Conservation (phyloP, 1,140 invertebrate species). For the Drosophila nikananu region DNA sequence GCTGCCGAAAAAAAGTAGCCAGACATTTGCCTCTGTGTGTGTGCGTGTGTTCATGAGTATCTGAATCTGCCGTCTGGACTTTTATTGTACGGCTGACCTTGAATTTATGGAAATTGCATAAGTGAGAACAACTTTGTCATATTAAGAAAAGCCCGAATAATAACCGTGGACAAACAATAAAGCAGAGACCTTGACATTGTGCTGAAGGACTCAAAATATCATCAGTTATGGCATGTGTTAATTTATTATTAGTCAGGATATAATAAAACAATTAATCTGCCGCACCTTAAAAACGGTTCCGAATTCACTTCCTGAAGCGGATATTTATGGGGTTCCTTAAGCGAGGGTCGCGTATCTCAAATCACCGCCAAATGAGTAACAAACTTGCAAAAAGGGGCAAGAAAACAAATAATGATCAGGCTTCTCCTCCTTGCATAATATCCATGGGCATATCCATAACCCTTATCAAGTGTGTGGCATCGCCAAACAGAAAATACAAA, state of each 20-base stretch:
- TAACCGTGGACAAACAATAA: constrained; percentile 18
- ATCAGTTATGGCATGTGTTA: constrained; percentile 19
- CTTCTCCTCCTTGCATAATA: constrained; percentile 17
- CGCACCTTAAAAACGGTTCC: neutral
- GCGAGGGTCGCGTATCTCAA: constrained; percentile 7
- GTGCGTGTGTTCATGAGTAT: constrained; percentile 15
- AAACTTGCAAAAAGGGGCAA: constrained; percentile 27
- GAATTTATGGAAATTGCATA: constrained; percentile 82
- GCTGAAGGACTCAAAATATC: constrained; percentile 40
- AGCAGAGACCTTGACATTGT: constrained; percentile 63
- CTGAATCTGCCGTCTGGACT: constrained; percentile 67
- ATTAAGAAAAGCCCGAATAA: constrained; percentile 51
- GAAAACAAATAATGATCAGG: constrained; percentile 25
- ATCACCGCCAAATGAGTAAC: constrained; percentile 47
- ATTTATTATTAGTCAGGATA: constrained; percentile 16
- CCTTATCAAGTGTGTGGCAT: constrained; percentile 74
- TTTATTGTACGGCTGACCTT: constrained; percentile 77
- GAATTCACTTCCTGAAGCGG: constrained; percentile 17
- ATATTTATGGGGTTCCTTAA: constrained; percentile 18
- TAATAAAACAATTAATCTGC: constrained; percentile 10
- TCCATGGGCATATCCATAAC: constrained; percentile 61
- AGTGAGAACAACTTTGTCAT: constrained; percentile 79
- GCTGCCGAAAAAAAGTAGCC: constrained; percentile 59
- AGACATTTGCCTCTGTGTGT: constrained; percentile 32
- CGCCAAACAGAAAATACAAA: constrained; percentile 61